These are phyloP conservation scores for Syrmaticus mikado DNA, from an alignment of 2,113 vertebrate genomes.

Conservation along the genomic window DNA sequence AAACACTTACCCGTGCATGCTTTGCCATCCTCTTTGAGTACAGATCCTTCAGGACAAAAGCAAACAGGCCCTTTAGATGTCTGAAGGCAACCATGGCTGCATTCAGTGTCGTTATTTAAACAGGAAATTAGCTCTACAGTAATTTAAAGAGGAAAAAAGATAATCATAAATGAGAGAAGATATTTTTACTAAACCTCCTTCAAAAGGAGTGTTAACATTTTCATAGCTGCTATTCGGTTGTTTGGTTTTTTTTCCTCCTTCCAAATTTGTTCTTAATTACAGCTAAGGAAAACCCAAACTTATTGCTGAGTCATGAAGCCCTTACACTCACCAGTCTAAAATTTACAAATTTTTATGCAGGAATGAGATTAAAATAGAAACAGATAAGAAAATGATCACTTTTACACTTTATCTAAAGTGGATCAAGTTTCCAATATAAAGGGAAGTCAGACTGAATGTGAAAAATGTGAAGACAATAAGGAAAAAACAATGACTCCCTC, in stretches of 20 bases:
- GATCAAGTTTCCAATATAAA: background rate
- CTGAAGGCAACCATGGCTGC: slow-evolving; percentile 85
- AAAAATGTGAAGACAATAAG: background rate
- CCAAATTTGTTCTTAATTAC: background rate
- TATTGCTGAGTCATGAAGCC: background rate
- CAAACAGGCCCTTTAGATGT: slow-evolving; percentile 82
- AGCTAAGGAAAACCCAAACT: background rate
- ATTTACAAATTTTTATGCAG: background rate
- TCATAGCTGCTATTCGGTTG: background rate
- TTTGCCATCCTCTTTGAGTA: slow-evolving; percentile 83
- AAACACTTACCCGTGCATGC: slow-evolving; percentile 84
- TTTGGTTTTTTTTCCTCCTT: rapidly evolving
- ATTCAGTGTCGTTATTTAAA: slow-evolving; percentile 72
- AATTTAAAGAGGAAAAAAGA: background rate
- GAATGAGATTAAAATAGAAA: background rate
- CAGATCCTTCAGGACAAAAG: slow-evolving; percentile 88
- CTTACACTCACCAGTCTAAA: background rate
- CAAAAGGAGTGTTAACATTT: background rate
- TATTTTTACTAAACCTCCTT: background rate
- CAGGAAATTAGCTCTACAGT: slow-evolving; percentile 84
- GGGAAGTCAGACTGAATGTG: background rate
- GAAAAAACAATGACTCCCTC: background rate
- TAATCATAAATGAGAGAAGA: background rate
- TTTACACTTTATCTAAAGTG: background rate
- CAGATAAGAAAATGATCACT: background rate